Evolutionary conservation across 1,140 invertebrate genomes (phyloP).

Genomic region (Drosophila rhopaloa): DNA sequence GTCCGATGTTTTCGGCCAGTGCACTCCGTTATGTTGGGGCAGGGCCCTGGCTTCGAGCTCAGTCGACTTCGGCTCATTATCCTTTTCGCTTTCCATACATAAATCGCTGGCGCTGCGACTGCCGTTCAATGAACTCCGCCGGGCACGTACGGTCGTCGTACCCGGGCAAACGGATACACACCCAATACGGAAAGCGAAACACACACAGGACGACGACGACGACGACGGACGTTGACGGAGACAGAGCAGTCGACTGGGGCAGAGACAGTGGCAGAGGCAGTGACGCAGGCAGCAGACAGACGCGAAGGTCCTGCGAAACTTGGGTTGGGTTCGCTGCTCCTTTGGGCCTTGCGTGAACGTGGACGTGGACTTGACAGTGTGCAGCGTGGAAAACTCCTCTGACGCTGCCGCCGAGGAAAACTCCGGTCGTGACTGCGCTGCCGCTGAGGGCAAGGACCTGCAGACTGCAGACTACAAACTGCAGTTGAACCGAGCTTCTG

Average conservation of each 20-base stretch:
- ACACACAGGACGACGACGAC: slow-evolving; percentile 76
- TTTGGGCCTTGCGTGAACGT: slow-evolving; percentile 50
- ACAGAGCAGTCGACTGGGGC: background rate
- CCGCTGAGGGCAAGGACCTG: slow-evolving; percentile 76
- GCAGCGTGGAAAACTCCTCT: slow-evolving; percentile 33
- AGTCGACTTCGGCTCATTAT: slow-evolving; percentile 70
- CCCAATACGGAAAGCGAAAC: slow-evolving; percentile 84
- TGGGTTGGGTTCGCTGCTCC: slow-evolving; percentile 45
- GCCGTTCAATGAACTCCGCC: slow-evolving; percentile 80
- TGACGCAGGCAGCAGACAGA: slow-evolving; percentile 35
- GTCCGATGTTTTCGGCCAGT: slow-evolving; percentile 10
- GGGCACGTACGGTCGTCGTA: slow-evolving; percentile 79
- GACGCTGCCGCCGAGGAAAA: background rate
- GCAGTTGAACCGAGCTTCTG: slow-evolving; percentile 61
- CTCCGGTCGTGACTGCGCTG: slow-evolving; percentile 47
- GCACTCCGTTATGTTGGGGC: slow-evolving; percentile 64
- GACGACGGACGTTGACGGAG: slow-evolving; percentile 12
- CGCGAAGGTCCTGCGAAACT: slow-evolving; percentile 71
- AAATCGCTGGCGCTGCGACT: slow-evolving; percentile 66
- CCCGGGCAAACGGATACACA: slow-evolving; percentile 74
- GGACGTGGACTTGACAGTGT: slow-evolving; percentile 84
- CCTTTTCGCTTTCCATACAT: slow-evolving; percentile 84
- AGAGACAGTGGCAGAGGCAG: slow-evolving; percentile 8
- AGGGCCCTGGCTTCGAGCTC: slow-evolving; percentile 52
- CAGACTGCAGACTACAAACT: slow-evolving; percentile 32